Base-by-base conservation (phyloP, 1,140 invertebrate genomes). In the Maconellicoccus hirsutus region DNA sequence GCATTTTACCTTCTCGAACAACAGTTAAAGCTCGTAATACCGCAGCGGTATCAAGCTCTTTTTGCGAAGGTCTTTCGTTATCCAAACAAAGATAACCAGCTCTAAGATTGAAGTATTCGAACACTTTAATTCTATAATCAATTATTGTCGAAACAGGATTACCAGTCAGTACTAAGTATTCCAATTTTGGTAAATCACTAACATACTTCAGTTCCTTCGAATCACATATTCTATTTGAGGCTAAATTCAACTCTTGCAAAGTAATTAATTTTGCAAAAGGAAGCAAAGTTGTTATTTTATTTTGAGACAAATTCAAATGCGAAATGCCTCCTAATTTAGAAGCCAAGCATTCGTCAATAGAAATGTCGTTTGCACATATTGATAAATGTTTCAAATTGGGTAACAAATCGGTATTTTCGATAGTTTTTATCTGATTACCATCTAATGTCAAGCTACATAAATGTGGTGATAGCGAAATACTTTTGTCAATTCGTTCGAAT, bases 81-180 rank as follows among this genome's bases (percentile, higher is more conserved):
- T 97, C 95, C 63, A 97, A 79, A 78, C 85, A 89, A 59, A 94
- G 84, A 74, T 92, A 87, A 38, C 83, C 79, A 72, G 90, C 89
- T 66, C 91, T 82, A 52, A 85, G 83, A 61, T 89, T 89, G 77
- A 96, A 94, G 70, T 87, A 84, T 75, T 92, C 89, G 70, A 98
- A 82, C 0, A 95, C 89, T 78, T 92, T 92, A 0, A 93, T 89
- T 76, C 95, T 84, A 79, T 97, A 98, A 80, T 98, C 95, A 74
- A 91, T 83, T 39, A 87, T 84, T 2, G 87, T 87, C 0, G 93
- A 90, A 0, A 98, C 88, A 39, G 92, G 90, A 82, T 98, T 98
- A 0, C 91, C 93, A 16, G 88, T 91, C 16, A 98, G 80, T 75
- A 87, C 84, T 7, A 98, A 79, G 78, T 90, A 86, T 77, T 96